Evolutionary conservation across 2,797 vertebrate genomes (phyloP).

Genomic region (Etheostoma nigrum): DNA sequence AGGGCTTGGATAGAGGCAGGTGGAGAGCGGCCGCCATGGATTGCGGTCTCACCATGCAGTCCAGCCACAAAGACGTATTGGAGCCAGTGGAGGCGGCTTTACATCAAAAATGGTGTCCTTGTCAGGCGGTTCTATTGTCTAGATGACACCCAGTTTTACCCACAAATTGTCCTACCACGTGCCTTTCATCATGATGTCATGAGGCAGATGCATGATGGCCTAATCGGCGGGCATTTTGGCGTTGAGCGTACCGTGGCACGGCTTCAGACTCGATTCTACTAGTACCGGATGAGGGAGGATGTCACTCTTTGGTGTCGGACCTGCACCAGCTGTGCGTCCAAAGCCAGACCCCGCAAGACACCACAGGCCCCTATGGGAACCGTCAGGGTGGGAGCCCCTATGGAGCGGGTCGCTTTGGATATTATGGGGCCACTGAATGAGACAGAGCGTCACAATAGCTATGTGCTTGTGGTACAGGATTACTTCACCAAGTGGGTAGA

Average conservation of each 20-base stretch:
- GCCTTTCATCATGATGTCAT: slow-evolving; percentile 21
- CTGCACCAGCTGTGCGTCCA: too few species aligned
- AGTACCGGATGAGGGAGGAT: too few species aligned
- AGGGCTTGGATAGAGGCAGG: slow-evolving; percentile 16
- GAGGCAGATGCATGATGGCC: slow-evolving; percentile 46
- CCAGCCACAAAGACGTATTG: slow-evolving; percentile 52
- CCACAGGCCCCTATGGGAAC: too few species aligned
- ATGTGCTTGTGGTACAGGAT: slow-evolving; percentile 25
- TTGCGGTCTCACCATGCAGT: slow-evolving; percentile 18
- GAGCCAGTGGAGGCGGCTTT: slow-evolving; percentile 43
- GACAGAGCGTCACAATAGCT: background rate
- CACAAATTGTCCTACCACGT: slow-evolving; percentile 33
- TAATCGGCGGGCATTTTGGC: slow-evolving; percentile 52
- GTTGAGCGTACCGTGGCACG: background rate
- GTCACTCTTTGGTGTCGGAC: too few species aligned
- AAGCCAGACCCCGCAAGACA: too few species aligned
- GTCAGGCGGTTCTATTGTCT: slow-evolving; percentile 16
- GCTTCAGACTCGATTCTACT: too few species aligned
- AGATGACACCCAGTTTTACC: slow-evolving; percentile 20
- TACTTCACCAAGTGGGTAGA: slow-evolving; percentile 9
- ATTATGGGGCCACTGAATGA: too few species aligned
- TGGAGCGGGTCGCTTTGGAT: too few species aligned
- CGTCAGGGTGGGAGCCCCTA: too few species aligned
- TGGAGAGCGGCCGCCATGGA: too few species aligned
- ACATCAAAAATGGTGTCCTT: slow-evolving; percentile 17